Base-by-base conservation (phyloP, 2,797 vertebrate species). In the Typhlichthys eigenmanni region DNA sequence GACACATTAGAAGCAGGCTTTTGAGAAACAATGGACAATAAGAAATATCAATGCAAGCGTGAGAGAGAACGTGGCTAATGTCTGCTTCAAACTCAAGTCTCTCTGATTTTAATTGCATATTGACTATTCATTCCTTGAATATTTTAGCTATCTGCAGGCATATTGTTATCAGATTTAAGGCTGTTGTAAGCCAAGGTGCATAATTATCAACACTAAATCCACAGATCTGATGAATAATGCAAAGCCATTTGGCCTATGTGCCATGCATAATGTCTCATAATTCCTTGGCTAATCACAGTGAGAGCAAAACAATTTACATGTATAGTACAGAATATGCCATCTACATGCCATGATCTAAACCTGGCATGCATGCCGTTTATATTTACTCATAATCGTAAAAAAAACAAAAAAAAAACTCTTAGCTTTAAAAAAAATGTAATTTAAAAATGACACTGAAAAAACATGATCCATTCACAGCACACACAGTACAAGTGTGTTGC, bases 191-290 rank as follows among this genome's bases (percentile, higher is more conserved):
- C 76, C 68, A 68, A 81, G 79, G 85, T 76, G 69, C 34, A 78
- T 79, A 57, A 46, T 13, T 8, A 51, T 13, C 29, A 12, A 8
- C n/a, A 1, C 70, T 55, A 13, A 1, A 71, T 16, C 51, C 48
- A 66, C 43, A 72, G 64, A 55, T 61, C 60, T 51, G 9, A 71
- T 87, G 75, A 85, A 85, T 81, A 84, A 83, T 86, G 69, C 71
- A 84, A 47, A 75, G 68, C 60, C 64, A 75, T 79, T 64, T 69
- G 72, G 68, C 63, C 52, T 11, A 2, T 64, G 76, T 63, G 49
- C 85, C 84, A 78, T 67, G 16, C 32, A 67, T 48, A 61, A 75
- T 80, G 67, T 48, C 75, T 62, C 48, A 16, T 83, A 82, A 83
- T 87, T 38, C 34, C 34, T 38, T 38, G 34, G 65, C 78, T 80